Evolutionary conservation across 2,797 vertebrate genomes (phyloP), one percentile per base, ranked within the genome.

Genomic region (Myiotriccus ornatus): DNA sequence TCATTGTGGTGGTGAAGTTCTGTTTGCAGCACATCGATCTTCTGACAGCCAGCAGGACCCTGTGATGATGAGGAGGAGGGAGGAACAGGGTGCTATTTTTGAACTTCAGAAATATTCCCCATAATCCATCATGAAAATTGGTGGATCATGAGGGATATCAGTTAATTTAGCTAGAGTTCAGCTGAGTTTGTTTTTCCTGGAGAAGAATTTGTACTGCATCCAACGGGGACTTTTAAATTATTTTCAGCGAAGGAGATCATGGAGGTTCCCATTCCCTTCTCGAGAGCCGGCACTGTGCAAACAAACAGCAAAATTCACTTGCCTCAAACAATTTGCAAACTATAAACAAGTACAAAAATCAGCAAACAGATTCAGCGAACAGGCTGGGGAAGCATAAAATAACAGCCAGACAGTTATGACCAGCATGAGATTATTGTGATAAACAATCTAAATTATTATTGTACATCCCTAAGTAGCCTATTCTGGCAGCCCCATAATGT

Each of bases 391-490:
- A 91, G n/a, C 84, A 94, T 95, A 91, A 96, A 96, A 67, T 78
- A 93, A 84, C 84, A 79, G 65, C 37, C 84, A 93, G 87, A 86
- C 76, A 81, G 59, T 96, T 96, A 97, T 41, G 84, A 87, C 67
- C 84, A 88, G 65, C 76, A 82, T 53, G 87, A 87, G 93, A 93
- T 83, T 90, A 93, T 91, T 69, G 86, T 73, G 82, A 95, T 91
- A 93, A 95, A 86, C 91, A 95, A 91, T 79, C 55, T 91, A 90
- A 93, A 96, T 93, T 94, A 93, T 91, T 91, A 91, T 90, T 89
- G 83, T 91, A 79, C 73, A 63, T 91, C 89, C 87, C 83, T 92
- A 84, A 96, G 80, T 90, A 85, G 87, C 79, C 74, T 69, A 79
- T 86, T 94, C 74, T 94, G 91, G 76, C 89, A 93, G 55, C 37